A percentile compares a stretch with the other conserved stretches of the same genome.
phyloP scores from a whole-genome alignment of 2,113 vertebrate species.

The Poeciliopsis turrubarensis region DNA sequence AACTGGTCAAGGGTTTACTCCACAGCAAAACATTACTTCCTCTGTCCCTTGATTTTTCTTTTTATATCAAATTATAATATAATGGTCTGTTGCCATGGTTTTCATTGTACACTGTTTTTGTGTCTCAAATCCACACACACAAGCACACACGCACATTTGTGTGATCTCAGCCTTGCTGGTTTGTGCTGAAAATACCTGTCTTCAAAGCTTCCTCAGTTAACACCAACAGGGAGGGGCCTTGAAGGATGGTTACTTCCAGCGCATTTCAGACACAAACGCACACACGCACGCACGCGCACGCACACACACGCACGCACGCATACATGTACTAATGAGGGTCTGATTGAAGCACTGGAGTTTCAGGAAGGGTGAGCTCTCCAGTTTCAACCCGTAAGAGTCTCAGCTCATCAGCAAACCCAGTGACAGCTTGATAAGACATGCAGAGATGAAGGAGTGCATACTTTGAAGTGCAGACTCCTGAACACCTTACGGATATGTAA shows the following conservation, averaged over 20 bases:
- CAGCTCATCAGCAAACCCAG: conserved; percentile 24
- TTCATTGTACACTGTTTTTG: background rate
- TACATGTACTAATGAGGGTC: conserved; percentile 48
- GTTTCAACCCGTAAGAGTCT: conserved; percentile 35
- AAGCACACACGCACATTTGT: no score
- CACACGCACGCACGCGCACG: conserved; percentile 3
- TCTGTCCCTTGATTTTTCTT: background rate
- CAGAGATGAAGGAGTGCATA: conserved; percentile 34
- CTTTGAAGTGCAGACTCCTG: conserved; percentile 37
- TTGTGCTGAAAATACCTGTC: background rate
- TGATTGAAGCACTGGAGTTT: conserved; percentile 53
- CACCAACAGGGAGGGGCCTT: conserved; percentile 37
- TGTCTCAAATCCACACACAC: background rate
- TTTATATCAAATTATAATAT: background rate
- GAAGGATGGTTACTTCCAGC: conserved; percentile 54
- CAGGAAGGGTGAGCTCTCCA: conserved; percentile 19
- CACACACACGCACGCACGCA: conserved; percentile 8
- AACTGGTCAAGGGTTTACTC: no score
- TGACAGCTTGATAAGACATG: conserved; percentile 44
- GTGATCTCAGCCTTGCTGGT: no score
- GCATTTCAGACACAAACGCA: conserved; percentile 46
- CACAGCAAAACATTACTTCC: background rate
- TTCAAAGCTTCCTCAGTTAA: conserved; percentile 51
- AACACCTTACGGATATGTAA: conserved; percentile 17
- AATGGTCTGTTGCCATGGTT: background rate